Evolutionary conservation across 2,113 vertebrate genomes (phyloP).

Genomic region (Lethenteron reissneri): DNA sequence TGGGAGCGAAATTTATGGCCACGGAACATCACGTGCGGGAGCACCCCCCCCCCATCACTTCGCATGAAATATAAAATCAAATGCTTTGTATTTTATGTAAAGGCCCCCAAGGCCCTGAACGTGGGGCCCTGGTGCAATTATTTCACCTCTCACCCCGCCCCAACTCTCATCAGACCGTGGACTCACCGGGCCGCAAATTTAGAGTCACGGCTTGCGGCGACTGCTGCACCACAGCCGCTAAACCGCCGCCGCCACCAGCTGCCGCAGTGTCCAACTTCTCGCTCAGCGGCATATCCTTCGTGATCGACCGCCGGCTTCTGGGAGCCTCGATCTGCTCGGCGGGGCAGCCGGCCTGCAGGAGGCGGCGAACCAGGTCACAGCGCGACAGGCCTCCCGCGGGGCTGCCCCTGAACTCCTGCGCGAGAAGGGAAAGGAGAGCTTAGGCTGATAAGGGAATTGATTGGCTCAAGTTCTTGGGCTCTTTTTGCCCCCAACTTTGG

Average conservation of each 20-base stretch:
- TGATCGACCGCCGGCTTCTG: conserved; percentile 27
- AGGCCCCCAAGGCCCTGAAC: background rate
- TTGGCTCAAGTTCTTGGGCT: too few relatives aligned
- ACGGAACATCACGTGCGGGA: too few relatives aligned
- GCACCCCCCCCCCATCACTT: background rate
- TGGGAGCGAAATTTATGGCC: background rate
- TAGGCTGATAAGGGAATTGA: too few relatives aligned
- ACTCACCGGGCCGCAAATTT: conserved; percentile 56
- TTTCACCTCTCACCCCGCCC: background rate
- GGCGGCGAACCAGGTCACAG: conserved; percentile 50
- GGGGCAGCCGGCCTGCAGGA: conserved; percentile 39
- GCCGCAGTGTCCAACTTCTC: conserved; percentile 19
- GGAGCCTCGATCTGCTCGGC: conserved; percentile 36
- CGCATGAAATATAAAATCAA: background rate
- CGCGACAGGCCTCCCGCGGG: conserved; percentile 34
- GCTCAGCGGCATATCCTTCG: conserved; percentile 39
- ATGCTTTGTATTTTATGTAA: background rate
- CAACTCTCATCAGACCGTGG: background rate
- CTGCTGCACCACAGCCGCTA: conserved; percentile 48
- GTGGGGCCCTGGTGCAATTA: background rate
- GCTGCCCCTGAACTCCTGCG: conserved; percentile 16
- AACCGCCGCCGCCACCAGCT: conserved; percentile 23
- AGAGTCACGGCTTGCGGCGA: conserved; percentile 52
- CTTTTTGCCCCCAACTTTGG: too few relatives aligned
- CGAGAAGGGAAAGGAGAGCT: too few relatives aligned